phyloP scores from a whole-genome alignment of 2,888 invertebrate genomes.

The Cryptocheilus praepositus region DNA sequence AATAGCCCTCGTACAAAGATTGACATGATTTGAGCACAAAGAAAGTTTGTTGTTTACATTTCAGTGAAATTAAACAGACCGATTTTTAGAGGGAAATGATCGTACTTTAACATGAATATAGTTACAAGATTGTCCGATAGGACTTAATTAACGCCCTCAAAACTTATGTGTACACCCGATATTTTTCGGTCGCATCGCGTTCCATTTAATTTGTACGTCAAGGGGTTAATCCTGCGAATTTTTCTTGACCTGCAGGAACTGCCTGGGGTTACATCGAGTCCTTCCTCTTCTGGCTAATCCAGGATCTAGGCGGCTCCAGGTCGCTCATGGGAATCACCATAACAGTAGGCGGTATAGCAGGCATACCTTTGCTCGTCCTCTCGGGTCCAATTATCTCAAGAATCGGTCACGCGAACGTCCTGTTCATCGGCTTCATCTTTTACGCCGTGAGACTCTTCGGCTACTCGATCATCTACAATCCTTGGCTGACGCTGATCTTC shows the following conservation, averaged over 20 bases:
- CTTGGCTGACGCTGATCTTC: slow-evolving; percentile 85
- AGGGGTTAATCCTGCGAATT: too few relatives aligned
- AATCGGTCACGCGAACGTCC: slow-evolving; percentile 86
- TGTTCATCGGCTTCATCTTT: slow-evolving; percentile 86
- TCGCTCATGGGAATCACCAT: slow-evolving; percentile 88
- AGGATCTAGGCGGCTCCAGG: slow-evolving; percentile 85
- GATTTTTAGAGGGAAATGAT: too few relatives aligned
- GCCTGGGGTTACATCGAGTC: slow-evolving; percentile 91
- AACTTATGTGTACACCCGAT: too few relatives aligned
- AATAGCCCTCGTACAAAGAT: too few relatives aligned
- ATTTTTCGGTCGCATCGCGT: too few relatives aligned
- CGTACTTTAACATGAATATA: too few relatives aligned
- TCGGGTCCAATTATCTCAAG: slow-evolving; percentile 85
- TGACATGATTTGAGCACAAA: too few relatives aligned
- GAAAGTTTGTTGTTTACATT: too few relatives aligned
- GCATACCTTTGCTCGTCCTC: slow-evolving; percentile 85
- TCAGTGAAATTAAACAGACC: too few relatives aligned
- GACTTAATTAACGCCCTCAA: too few relatives aligned
- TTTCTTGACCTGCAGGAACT: slow-evolving; percentile 77
- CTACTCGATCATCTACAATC: slow-evolving; percentile 85
- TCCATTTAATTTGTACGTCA: too few relatives aligned
- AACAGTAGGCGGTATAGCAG: slow-evolving; percentile 86
- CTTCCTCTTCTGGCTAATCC: slow-evolving; percentile 87
- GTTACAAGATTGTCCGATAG: too few relatives aligned
- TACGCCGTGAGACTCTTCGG: slow-evolving; percentile 84